These are phyloP conservation scores for Perithous albicinctus DNA, from an alignment of 2,888 invertebrate species.

Conservation along the genomic window DNA sequence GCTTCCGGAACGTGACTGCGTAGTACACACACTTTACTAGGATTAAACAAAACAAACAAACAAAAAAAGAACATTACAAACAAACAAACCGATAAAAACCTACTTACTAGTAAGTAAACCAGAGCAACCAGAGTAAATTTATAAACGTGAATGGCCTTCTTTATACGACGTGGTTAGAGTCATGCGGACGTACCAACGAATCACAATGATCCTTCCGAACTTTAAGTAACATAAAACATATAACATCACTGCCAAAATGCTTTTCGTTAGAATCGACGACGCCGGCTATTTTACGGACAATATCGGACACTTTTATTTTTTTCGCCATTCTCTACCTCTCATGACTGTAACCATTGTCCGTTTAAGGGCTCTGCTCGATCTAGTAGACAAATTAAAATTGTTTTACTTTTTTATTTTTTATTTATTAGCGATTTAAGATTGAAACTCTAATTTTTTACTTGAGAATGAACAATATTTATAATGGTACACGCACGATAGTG, in stretches of 20 bases:
- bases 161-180: conserved; percentile 52
- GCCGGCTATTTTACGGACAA: background rate
- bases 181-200: conserved; percentile 34
- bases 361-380: too few relatives aligned
- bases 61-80: conserved; percentile 22
- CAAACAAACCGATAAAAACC: conserved; percentile 36
- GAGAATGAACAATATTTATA: too few relatives aligned
- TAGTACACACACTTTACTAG: conserved; percentile 87
- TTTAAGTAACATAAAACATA: background rate
- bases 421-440: too few relatives aligned
- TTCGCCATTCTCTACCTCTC: conserved; percentile 8
- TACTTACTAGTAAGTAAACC: conserved; percentile 54
- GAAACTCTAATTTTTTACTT: too few relatives aligned
- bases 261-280: conserved; percentile 22
- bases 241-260: conserved; percentile 48
- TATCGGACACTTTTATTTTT: conserved; percentile 4
- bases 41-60: conserved; percentile 62
- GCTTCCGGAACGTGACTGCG: conserved; percentile 92
- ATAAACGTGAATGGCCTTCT: conserved; percentile 33
- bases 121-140: conserved; percentile 52
- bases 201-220: conserved; percentile 19
- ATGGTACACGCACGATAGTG: too few relatives aligned
- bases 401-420: too few relatives aligned
- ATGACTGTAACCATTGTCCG: conserved; percentile 36
- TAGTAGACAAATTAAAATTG: too few relatives aligned